phyloP scores from a whole-genome alignment of 2,113 vertebrate species.

The Megalops atlanticus region DNA sequence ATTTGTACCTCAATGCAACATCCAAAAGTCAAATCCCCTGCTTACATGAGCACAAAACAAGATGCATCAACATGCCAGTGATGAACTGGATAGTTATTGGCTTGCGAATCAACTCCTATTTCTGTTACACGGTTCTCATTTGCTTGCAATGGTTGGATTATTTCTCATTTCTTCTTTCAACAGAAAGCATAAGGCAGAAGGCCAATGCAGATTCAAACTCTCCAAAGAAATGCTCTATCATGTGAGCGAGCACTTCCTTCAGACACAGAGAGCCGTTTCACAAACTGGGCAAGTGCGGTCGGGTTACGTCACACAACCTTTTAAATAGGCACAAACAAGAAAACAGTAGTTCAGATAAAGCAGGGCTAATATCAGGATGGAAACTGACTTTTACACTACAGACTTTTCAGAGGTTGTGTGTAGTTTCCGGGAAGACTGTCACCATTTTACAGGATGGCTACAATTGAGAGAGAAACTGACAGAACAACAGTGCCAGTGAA shows the following conservation, averaged over 20 bases:
- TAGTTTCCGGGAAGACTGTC: not conserved
- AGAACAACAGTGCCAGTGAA: not conserved
- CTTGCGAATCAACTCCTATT: not conserved
- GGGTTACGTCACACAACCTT: not conserved
- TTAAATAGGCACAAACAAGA: not conserved
- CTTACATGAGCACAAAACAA: not conserved
- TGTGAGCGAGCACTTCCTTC: conserved; percentile 65
- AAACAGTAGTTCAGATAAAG: not conserved
- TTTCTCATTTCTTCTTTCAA: conserved; percentile 36
- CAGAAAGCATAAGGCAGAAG: conserved; percentile 85
- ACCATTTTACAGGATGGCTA: not conserved
- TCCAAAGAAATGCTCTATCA: conserved; percentile 73
- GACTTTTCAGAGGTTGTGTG: not conserved
- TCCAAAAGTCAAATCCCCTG: not conserved
- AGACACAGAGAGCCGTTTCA: not conserved
- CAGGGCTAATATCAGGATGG: not conserved
- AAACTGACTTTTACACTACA: not conserved
- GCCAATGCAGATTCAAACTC: conserved; percentile 71
- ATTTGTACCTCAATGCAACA: not conserved
- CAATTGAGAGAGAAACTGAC: not conserved
- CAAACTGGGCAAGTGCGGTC: not conserved
- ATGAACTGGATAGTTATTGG: not conserved
- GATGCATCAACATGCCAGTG: not conserved
- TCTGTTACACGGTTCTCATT: not conserved
- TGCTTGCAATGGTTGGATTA: not conserved